These are phyloP conservation scores for Danaus chrysippus DNA, from an alignment of 2,888 invertebrate genomes.

Conservation along the genomic window DNA sequence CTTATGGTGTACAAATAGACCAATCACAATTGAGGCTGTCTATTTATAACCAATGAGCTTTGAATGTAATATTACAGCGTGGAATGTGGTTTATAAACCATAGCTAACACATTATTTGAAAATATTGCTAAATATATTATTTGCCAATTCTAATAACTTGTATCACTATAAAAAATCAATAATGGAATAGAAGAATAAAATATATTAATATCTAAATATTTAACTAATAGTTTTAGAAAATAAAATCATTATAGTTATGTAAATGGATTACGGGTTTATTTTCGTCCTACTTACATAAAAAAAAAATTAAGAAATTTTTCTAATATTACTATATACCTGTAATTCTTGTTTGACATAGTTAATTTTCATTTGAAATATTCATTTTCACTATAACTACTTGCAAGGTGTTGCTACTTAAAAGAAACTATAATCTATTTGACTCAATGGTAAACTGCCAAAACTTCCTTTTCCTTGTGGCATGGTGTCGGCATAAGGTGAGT, in stretches of 20 bases:
- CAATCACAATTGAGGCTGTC: not conserved
- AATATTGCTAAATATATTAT: too few relatives aligned
- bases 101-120: not conserved
- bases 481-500: constrained; percentile 77
- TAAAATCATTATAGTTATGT: too few relatives aligned
- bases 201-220: too few relatives aligned
- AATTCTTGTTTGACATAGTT: not conserved
- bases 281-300: too few relatives aligned
- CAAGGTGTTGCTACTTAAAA: not conserved
- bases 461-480: constrained; percentile 75
- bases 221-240: too few relatives aligned
- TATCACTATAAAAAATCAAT: too few relatives aligned
- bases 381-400: not conserved
- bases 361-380: not conserved
- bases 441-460: constrained; percentile 14
- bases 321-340: too few relatives aligned
- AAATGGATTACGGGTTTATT: too few relatives aligned
- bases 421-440: not conserved
- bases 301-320: too few relatives aligned
- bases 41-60: not conserved
- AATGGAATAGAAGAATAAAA: too few relatives aligned
- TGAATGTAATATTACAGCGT: not conserved
- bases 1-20: not conserved
- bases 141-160: too few relatives aligned
- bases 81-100: not conserved